phyloP scores from a whole-genome alignment of 2,113 vertebrate genomes.

The Uria aalge region DNA sequence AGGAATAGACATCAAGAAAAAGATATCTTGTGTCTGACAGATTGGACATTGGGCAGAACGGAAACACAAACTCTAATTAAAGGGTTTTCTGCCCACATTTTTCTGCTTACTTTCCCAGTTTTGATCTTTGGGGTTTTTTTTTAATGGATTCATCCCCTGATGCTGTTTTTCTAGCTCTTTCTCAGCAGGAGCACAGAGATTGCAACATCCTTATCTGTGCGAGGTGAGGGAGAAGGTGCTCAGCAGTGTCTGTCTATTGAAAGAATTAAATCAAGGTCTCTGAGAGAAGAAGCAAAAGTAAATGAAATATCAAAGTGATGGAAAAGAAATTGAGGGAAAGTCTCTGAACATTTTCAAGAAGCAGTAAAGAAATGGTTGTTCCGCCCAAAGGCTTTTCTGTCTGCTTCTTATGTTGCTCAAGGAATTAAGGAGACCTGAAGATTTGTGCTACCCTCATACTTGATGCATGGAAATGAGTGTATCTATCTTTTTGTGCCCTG shows the following conservation, averaged over 20 bases:
- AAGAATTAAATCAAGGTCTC: neutral
- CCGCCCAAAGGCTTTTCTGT: constrained; percentile 1
- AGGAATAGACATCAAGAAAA: neutral
- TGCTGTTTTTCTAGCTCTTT: neutral
- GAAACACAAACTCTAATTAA: neutral
- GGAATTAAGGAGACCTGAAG: neutral
- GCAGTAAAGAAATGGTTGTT: neutral
- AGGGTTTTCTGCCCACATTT: neutral
- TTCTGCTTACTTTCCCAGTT: neutral
- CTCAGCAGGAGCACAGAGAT: neutral
- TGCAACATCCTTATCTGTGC: neutral
- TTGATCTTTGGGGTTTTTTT: neutral
- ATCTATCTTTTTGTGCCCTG: neutral
- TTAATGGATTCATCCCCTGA: neutral
- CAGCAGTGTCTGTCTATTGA: neutral
- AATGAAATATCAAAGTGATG: constrained; percentile 3
- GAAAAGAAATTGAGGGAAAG: neutral
- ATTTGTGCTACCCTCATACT: neutral
- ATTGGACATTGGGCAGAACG: neutral
- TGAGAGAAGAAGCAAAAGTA: neutral
- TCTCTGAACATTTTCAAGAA: neutral
- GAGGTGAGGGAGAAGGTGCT: neutral
- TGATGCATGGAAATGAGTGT: neutral
- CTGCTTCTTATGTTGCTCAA: neutral
- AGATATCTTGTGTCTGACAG: neutral